These are phyloP conservation scores for Chaetops frenatus DNA, from an alignment of 2,113 vertebrate species.

Conservation along the genomic window DNA sequence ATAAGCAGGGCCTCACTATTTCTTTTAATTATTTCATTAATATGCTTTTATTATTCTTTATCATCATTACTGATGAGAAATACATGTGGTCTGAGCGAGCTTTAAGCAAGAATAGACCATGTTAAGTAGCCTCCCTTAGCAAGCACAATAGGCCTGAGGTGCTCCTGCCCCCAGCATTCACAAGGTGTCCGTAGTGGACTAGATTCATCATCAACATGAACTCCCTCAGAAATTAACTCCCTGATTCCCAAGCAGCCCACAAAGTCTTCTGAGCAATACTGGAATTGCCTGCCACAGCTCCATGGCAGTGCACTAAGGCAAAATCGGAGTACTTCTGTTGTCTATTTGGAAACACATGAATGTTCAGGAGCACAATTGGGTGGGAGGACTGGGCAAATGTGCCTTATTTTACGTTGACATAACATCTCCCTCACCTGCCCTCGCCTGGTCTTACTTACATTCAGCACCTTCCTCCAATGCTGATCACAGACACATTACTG, in stretches of 20 bases:
- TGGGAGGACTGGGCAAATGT: not conserved
- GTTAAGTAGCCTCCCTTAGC: not conserved
- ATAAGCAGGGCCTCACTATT: not conserved
- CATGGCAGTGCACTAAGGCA: not conserved
- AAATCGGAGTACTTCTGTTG: not conserved
- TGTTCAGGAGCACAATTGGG: not conserved
- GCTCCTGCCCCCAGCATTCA: not conserved
- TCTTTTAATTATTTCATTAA: not conserved
- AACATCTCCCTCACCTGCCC: fast-evolving
- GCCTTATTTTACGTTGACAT: not conserved
- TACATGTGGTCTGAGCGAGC: not conserved
- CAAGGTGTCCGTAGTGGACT: not conserved
- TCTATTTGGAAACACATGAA: not conserved
- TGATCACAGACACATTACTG: not conserved
- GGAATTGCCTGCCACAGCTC: not conserved
- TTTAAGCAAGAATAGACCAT: not conserved
- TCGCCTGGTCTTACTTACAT: fast-evolving
- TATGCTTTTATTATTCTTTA: not conserved
- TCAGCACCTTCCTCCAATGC: not conserved
- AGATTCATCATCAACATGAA: not conserved
- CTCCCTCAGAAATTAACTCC: not conserved
- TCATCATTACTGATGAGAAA: not conserved
- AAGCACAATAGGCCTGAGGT: fast-evolving
- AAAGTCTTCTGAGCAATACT: not conserved
- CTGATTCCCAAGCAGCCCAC: not conserved